Conservation (phyloP, 2,113 vertebrate genomes). For the Empidonax traillii region DNA sequence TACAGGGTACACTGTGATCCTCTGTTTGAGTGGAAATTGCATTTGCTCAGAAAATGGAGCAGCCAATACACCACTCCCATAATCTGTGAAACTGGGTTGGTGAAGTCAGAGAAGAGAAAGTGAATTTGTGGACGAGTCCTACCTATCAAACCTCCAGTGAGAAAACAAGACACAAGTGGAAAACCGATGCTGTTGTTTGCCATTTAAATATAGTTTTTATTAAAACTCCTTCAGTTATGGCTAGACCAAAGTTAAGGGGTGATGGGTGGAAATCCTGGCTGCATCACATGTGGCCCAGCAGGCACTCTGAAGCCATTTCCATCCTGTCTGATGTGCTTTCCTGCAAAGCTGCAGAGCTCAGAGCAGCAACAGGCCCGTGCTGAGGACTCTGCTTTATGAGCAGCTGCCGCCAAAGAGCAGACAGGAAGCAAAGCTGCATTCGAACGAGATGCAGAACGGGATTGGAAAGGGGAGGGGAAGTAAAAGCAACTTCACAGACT, state of each 20-base stretch:
- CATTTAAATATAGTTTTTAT: neutral
- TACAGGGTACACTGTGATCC: neutral
- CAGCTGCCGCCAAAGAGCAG: neutral
- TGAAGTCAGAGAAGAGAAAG: neutral
- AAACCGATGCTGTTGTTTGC: neutral
- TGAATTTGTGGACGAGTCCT: neutral
- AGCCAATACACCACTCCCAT: neutral
- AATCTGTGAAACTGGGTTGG: neutral
- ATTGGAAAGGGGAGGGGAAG: neutral
- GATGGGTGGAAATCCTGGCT: neutral
- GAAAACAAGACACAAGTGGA: neutral
- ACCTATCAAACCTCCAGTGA: neutral
- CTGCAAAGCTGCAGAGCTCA: neutral
- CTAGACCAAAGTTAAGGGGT: neutral
- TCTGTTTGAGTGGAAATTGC: neutral
- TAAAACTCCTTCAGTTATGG: neutral
- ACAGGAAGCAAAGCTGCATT: constrained; percentile 30
- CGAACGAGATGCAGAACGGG: neutral
- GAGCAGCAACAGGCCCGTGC: rapidly evolving
- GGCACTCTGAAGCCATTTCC: neutral
- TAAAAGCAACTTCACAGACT: neutral
- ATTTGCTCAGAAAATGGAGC: neutral
- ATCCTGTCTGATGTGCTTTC: neutral
- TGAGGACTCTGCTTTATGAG: neutral
- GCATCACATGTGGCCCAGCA: neutral